Percentiles rank a stretch among this genome's conserved stretches.
Evolutionary conservation across 1,140 invertebrate genomes (phyloP).

Genomic region (Diachasmimorpha longicaudata): DNA sequence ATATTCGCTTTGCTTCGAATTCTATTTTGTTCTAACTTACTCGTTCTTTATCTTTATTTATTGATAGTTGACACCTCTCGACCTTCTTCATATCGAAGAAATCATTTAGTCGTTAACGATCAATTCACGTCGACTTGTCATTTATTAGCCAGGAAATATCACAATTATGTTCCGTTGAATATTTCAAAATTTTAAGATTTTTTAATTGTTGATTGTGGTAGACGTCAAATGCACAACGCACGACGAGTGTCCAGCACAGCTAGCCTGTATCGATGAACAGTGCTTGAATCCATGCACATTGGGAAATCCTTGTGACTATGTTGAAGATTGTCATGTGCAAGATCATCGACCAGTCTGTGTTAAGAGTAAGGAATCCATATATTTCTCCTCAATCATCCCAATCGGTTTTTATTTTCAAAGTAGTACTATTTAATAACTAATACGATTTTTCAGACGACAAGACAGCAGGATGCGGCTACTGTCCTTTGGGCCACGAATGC

Average conservation of each 20-base stretch:
- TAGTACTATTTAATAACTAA: not conserved
- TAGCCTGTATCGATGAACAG: slow-evolving; percentile 78
- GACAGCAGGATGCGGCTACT: slow-evolving; percentile 70
- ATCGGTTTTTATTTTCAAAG: not conserved
- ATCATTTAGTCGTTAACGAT: not conserved
- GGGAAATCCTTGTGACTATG: slow-evolving; percentile 71
- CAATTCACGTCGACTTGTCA: not conserved
- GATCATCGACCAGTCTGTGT: slow-evolving; percentile 80
- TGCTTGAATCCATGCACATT: slow-evolving; percentile 78
- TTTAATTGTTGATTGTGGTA: slow-evolving; percentile 45
- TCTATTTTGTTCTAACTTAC: not conserved
- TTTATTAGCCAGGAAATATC: not conserved
- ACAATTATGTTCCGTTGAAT: not conserved
- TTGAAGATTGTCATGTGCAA: slow-evolving; percentile 77
- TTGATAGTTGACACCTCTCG: not conserved
- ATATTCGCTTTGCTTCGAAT: not conserved
- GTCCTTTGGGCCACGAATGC: slow-evolving; percentile 75
- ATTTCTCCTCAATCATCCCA: not conserved
- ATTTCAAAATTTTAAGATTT: not conserved
- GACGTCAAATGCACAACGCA: slow-evolving; percentile 75
- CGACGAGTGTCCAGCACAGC: slow-evolving; percentile 73
- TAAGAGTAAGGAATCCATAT: slow-evolving; percentile 66
- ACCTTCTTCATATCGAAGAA: too few relatives aligned
- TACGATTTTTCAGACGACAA: slow-evolving; percentile 38
- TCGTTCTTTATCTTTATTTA: not conserved